Evolutionary conservation across 2,888 invertebrate genomes (phyloP), one percentile per base, ranked within the genome.

Genomic region (Mythimna lalbum): DNA sequence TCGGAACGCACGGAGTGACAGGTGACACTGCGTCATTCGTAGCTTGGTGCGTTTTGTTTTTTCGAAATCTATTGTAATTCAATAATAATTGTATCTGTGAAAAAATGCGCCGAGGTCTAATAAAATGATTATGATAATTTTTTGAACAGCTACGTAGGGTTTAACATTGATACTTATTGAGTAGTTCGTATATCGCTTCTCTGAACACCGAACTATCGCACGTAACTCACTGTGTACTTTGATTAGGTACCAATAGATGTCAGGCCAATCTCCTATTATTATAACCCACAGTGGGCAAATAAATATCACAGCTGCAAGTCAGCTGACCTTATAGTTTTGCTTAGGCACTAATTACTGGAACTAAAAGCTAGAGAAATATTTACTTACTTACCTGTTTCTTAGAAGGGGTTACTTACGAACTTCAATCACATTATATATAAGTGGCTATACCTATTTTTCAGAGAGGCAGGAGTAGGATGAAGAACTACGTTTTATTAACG

Each of bases 231-330:
- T 21, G 14, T n/a, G n/a, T 6, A 56, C 21, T 27, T 31, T 17
- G 12, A 1, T 27, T 10, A n/a, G n/a, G n/a, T n/a, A 27, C n/a
- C 52, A 70, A 62, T 14, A 74, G 74, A 74, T 74, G 77, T 52
- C 74, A 36, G 62, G 23, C 19, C 47, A 1, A 23, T 19, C 27
- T 17, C 7, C 0, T 17, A 23, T n/a, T n/a, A n/a, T 27, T 27
- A 10, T 2, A 39, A 31, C 1, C 0, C 4, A 36, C 33, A 14
- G 2, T 14, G 55, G 21, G 27, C 31, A 31, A 21, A 12, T 43
- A 39, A 27, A n/a, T 10, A 21, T 39, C 10, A 9, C 5, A n/a
- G 19, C 39, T 39, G 19, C 17, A 47, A 23, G 21, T 36, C 4
- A 43, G 31, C 14, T 21, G 31, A 14, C 33, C 4, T 0, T 19